Evolutionary conservation across 2,113 vertebrate genomes (phyloP).

Genomic region (Charina bottae): DNA sequence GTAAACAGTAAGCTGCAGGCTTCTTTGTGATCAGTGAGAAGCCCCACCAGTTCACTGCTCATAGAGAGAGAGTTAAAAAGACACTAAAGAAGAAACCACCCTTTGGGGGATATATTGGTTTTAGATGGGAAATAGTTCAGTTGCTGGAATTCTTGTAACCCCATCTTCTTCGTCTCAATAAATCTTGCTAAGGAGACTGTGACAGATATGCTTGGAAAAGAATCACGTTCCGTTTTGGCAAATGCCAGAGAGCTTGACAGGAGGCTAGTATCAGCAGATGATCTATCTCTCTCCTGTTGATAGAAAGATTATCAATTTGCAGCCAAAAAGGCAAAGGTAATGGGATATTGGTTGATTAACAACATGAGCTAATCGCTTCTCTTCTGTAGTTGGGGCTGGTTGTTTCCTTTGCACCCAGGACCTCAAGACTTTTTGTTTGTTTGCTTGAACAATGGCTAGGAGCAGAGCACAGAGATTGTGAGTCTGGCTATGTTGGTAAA

Average conservation of each 20-base stretch:
- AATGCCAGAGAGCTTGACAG: background rate
- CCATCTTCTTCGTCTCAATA: background rate
- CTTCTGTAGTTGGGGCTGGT: background rate
- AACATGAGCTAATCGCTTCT: background rate
- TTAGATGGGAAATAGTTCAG: background rate
- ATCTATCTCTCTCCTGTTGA: background rate
- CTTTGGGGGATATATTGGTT: background rate
- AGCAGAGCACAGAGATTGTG: background rate
- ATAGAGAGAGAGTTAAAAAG: background rate
- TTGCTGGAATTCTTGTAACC: background rate
- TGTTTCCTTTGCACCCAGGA: background rate
- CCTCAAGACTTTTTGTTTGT: background rate
- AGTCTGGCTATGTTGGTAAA: background rate
- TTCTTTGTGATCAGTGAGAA: too few relatives aligned
- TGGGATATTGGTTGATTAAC: background rate
- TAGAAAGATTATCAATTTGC: background rate
- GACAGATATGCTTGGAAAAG: background rate
- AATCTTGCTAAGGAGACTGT: background rate
- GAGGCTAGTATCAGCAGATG: background rate
- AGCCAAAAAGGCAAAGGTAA: background rate
- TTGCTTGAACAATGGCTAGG: background rate
- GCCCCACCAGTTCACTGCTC: background rate
- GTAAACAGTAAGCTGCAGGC: background rate
- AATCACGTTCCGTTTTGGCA: background rate
- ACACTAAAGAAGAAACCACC: background rate